Evolutionary conservation across 2,113 vertebrate species (phyloP).

Genomic region (Calypte anna): DNA sequence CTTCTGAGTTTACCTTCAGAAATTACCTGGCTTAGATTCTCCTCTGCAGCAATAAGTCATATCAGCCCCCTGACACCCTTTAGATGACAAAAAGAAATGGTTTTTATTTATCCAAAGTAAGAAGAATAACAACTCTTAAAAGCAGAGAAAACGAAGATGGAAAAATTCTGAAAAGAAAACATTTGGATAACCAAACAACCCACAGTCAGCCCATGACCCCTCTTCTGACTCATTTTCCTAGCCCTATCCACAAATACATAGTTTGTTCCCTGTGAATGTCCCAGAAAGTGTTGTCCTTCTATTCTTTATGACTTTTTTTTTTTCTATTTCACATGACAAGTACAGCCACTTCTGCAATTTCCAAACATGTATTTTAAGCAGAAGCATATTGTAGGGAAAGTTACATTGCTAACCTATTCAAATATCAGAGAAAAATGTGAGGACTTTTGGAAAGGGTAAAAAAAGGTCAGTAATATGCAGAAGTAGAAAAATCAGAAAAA

Average conservation of each 20-base stretch:
- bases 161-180: background rate
- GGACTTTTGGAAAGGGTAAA: background rate
- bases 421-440: background rate
- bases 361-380: background rate
- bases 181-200: background rate
- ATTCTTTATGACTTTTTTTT: background rate
- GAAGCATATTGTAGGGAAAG: background rate
- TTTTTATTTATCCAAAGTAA: background rate
- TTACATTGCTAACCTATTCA: background rate
- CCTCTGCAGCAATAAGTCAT: background rate
- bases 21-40: background rate
- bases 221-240: background rate
- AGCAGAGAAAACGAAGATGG: background rate
- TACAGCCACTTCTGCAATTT: conserved; percentile 5
- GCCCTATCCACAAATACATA: background rate
- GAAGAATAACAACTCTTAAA: background rate
- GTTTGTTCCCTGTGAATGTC: background rate
- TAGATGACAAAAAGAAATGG: background rate
- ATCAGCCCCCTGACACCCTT: background rate
- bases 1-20: background rate
- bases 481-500: background rate
- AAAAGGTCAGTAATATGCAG: background rate
- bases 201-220: background rate
- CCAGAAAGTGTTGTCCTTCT: background rate
- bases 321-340: background rate